phyloP scores from a whole-genome alignment of 2,113 vertebrate genomes.

The Aegypius monachus region DNA sequence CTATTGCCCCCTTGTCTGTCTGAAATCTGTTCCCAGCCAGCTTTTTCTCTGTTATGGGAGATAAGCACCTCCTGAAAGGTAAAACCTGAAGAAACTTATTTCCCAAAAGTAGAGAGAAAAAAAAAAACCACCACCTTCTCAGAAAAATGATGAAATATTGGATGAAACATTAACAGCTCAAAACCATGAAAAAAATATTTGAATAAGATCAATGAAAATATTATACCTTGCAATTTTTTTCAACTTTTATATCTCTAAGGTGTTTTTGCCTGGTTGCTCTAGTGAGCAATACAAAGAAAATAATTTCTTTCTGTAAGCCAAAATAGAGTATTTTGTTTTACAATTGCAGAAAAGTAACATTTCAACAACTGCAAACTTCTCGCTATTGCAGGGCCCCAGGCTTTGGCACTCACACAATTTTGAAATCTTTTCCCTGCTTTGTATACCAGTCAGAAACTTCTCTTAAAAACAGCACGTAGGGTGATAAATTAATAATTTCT shows the following conservation, averaged over 20 bases:
- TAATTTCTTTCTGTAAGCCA: not conserved
- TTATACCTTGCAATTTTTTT: not conserved
- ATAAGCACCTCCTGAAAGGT: not conserved
- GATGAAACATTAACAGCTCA: not conserved
- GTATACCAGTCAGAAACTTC: not conserved
- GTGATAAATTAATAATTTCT: not conserved
- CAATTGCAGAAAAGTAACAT: not conserved
- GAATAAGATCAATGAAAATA: not conserved
- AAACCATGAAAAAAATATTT: not conserved
- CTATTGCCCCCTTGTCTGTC: not conserved
- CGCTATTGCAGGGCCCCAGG: not conserved
- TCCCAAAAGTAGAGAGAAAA: not conserved
- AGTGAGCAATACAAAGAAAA: not conserved
- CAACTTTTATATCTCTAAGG: not conserved
- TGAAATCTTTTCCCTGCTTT: not conserved
- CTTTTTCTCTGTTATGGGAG: not conserved
- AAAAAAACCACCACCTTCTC: accelerated
- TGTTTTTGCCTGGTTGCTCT: not conserved
- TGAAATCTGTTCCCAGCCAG: not conserved
- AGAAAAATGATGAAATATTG: not conserved
- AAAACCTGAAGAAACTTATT: not conserved
- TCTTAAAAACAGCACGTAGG: not conserved
- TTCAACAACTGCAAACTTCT: not conserved
- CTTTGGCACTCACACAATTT: not conserved
- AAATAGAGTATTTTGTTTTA: not conserved